A percentile compares a stretch with the other conserved stretches of the same genome.
phyloP scores from a whole-genome alignment of 2,797 vertebrate species.

The Lacerta agilis region DNA sequence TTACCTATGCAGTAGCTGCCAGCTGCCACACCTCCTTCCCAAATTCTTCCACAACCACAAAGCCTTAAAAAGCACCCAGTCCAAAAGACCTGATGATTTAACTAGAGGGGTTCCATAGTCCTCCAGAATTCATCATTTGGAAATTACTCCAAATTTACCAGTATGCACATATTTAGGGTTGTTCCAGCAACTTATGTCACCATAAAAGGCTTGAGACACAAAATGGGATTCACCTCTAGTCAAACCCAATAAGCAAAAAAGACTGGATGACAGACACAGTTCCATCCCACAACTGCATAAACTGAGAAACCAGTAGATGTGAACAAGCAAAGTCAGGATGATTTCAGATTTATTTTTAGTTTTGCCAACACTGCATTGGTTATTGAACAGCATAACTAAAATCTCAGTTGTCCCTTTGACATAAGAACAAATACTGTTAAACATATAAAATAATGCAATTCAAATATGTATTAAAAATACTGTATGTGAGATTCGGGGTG shows the following conservation, averaged over 20 bases:
- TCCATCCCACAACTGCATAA: neutral
- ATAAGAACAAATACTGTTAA: conserved; percentile 17
- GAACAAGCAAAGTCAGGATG: neutral
- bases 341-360: conserved; percentile 19
- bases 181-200: neutral
- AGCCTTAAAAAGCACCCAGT: neutral
- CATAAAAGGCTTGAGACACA: neutral
- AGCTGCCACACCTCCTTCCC: neutral
- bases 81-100: neutral
- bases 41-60: neutral
- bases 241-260: neutral
- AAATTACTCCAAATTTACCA: neutral
- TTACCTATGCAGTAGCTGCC: neutral
- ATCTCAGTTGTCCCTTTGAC: conserved; percentile 18
- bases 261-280: neutral
- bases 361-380: neutral
- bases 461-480: neutral
- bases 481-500: neutral
- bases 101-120: neutral
- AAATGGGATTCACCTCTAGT: neutral
- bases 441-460: neutral
- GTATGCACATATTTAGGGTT: neutral
- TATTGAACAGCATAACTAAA: neutral
- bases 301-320: neutral
- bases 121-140: neutral